These are phyloP conservation scores for Ceyx margarethae DNA, from an alignment of 2,113 vertebrate species.

Conservation along the genomic window DNA sequence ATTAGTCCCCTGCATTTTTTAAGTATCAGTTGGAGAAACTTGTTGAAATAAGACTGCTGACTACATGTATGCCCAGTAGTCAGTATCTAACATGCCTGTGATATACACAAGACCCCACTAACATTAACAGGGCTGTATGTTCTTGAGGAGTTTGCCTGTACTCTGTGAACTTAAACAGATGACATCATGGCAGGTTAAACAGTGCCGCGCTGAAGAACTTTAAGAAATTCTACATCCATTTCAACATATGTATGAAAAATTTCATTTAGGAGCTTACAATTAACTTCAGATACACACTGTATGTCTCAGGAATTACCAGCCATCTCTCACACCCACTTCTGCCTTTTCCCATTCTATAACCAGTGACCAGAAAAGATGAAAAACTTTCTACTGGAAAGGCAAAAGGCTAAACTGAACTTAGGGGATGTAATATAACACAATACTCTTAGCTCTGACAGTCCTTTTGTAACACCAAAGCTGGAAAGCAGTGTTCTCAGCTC, in stretches of 20 bases:
- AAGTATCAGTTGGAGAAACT: not conserved
- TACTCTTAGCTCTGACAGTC: not conserved
- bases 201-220: not conserved
- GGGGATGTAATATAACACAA: not conserved
- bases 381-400: not conserved
- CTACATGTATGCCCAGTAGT: not conserved
- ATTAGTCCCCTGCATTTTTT: not conserved
- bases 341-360: not conserved
- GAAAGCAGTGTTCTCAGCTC: not conserved
- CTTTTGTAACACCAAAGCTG: not conserved
- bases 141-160: not conserved
- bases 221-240: not conserved
- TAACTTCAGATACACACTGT: not conserved
- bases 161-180: not conserved
- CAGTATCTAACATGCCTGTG: not conserved
- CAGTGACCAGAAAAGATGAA: not conserved
- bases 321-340: not conserved
- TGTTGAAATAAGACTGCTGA: not conserved
- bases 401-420: not conserved
- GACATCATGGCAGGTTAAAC: not conserved
- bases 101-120: not conserved
- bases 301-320: not conserved
- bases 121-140: not conserved
- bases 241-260: not conserved
- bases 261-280: not conserved